These are phyloP conservation scores for Tetheella fluctuosa DNA, from an alignment of 2,888 invertebrate species.

Conservation along the genomic window DNA sequence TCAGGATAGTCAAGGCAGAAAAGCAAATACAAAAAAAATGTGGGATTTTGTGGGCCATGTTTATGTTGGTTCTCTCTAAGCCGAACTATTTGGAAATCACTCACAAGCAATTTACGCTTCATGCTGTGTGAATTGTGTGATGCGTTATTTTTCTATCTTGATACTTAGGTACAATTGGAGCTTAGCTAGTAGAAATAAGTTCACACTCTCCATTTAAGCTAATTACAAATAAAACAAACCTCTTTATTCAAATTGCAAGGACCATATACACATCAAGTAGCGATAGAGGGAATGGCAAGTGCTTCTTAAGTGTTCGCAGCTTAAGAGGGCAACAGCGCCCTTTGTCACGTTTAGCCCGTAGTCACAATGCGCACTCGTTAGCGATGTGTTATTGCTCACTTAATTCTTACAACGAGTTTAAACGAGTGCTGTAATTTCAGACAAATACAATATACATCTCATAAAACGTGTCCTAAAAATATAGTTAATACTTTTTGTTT, in stretches of 20 bases:
- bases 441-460: constrained; percentile 23
- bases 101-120: too few species aligned
- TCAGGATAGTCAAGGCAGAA: too few species aligned
- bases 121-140: too few species aligned
- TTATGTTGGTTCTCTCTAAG: too few species aligned
- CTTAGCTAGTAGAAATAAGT: too few species aligned
- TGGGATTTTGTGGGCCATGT: too few species aligned
- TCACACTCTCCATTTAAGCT: not conserved
- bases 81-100: too few species aligned
- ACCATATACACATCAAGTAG: constrained; percentile 12
- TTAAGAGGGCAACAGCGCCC: constrained; percentile 41
- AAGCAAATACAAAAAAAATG: too few species aligned
- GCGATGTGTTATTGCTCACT: constrained; percentile 62
- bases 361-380: constrained; percentile 53
- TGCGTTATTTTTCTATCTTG: too few species aligned
- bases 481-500: not conserved
- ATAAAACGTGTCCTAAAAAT: constrained; percentile 1
- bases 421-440: constrained; percentile 45
- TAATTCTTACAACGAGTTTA: constrained; percentile 55
- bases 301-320: constrained; percentile 42
- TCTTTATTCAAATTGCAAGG: constrained; percentile 2
- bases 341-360: constrained; percentile 57
- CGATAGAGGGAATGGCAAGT: constrained; percentile 36
- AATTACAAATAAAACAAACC: not conserved
- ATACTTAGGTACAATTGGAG: too few species aligned